Base-by-base conservation (phyloP, 2,113 vertebrate species). In the Pachyramphus minor region DNA sequence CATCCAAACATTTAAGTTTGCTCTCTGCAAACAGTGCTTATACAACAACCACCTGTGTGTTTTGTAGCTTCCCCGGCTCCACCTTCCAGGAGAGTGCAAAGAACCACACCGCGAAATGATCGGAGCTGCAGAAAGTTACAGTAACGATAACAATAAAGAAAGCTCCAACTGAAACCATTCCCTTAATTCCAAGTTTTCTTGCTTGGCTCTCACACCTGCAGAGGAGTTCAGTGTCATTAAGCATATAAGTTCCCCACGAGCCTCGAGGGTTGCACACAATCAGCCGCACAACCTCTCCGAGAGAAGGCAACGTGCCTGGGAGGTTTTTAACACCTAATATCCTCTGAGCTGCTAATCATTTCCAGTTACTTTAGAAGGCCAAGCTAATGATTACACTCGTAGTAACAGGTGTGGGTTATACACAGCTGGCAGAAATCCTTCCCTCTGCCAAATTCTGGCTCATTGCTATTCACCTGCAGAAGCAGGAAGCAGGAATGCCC, bases 401-500 rank as follows among this genome's bases (percentile, higher is more conserved):
- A 78, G 53, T 41, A 92, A 68, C 89, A 56, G 63, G 47, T 91
- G 66, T 87, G 63, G 62, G 89, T 95, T 53, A 69, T 42, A 67
- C 45, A 73, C 37, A 96, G 90, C 92, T 86, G 78, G 75, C 89
- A 86, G 50, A 60, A 89, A 91, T 55, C 91, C 81, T 52, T 89
- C 47, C 49, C 80, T 67, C 63, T 13, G 69, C 91, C 95, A 93
- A 73, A 75, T 86, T 58, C 33, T 42, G 69, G 84, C 89, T 95
- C 95, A 69, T 90, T 97, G 89, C 84, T 91, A 89, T 92, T 96
- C 96, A 89, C 76, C 93, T 90, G 55, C 73, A 89, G 62, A 81
- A 90, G 56, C 53, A 8, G 81, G 84, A 91, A 97, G 79, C 31
- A 77, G 33, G 20, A 84, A 39, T 56, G 58, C 82, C 95, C 84